Evolutionary conservation across 2,797 vertebrate species (phyloP), one percentile per base, ranked within the genome.

Genomic region (Eurystomus glaucurus): DNA sequence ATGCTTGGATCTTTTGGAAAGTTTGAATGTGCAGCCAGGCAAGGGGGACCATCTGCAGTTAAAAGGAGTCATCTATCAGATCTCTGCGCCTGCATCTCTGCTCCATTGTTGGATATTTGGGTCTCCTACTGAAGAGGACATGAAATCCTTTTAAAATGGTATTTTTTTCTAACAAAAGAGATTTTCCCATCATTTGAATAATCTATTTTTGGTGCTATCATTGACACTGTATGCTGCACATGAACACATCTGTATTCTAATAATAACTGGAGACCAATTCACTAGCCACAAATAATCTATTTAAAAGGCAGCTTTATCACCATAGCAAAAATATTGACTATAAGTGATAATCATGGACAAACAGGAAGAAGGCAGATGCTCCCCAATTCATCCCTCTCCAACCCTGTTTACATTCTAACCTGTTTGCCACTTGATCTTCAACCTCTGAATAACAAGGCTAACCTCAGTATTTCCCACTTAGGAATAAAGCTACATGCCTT

Each of bases 401-500:
- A 61, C 39, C 61, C 54, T 77, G 85, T 94, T 97, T 92, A 93
- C 50, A 48, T 54, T 95, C 95, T 51, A 90, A 89, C 61, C 68
- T 78, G 69, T 95, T 96, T 87, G 45, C 80, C 90, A 87, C 85
- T 96, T 95, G 89, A 89, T 96, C 94, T 95, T 95, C 93, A 96
- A 69, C 85, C 88, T 92, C 85, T 85, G 70, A 91, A 82, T 81
- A 85, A 83, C 68, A 74, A 64, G 21, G 31, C 57, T 92, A 86
- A 86, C 60, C 37, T 90, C 72, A 68, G 15, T 93, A 68, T 95
- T 94, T 96, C 81, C 71, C 89, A 61, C 69, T 94, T 85, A 75
- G 94, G 96, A 97, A 81, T 51, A 95, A 58, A 58, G 31, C 28
- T 69, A 41, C 51, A 31, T 0, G 1, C 48, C 57, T 61, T 83